Percentiles rank a stretch among this genome's conserved stretches.
These are phyloP conservation scores for Nilaparvata lugens DNA, from an alignment of 1,140 invertebrate species.

Conservation along the genomic window DNA sequence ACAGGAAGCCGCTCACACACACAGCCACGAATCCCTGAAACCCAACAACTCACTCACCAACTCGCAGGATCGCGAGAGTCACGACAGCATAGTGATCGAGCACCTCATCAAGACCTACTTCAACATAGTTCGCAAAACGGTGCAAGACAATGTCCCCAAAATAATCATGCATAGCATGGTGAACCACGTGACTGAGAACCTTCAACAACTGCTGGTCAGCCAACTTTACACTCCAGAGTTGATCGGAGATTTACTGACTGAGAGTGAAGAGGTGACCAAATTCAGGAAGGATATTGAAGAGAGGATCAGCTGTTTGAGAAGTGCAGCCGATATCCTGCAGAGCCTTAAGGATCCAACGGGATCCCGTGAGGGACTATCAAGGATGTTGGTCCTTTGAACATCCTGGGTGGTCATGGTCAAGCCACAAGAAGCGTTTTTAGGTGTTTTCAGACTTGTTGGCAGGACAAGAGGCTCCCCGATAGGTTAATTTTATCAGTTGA, in stretches of 20 bases:
- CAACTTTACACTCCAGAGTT: constrained; percentile 17
- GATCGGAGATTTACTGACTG: constrained; percentile 8
- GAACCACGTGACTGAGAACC: constrained; percentile 18
- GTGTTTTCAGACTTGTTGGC: no score
- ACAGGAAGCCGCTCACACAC: no score
- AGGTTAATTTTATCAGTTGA: no score
- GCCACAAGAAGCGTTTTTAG: no score
- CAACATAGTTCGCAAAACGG: constrained; percentile 20
- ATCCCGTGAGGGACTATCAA: no score
- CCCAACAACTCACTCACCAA: neutral
- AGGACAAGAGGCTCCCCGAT: no score
- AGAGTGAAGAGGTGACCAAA: constrained; percentile 9
- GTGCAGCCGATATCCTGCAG: neutral
- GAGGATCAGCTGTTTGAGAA: neutral
- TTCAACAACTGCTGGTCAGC: constrained; percentile 18
- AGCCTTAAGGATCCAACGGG: neutral
- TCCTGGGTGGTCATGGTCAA: no score
- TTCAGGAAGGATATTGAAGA: constrained; percentile 4
- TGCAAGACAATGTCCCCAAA: constrained; percentile 26
- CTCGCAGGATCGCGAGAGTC: neutral
- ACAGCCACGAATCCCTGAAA: no score
- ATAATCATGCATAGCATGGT: constrained; percentile 26
- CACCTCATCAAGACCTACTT: constrained; percentile 24
- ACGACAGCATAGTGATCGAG: constrained; percentile 17
- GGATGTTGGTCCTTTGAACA: no score